phyloP scores from a whole-genome alignment of 2,797 vertebrate species.

The Hemibagrus guttatus region DNA sequence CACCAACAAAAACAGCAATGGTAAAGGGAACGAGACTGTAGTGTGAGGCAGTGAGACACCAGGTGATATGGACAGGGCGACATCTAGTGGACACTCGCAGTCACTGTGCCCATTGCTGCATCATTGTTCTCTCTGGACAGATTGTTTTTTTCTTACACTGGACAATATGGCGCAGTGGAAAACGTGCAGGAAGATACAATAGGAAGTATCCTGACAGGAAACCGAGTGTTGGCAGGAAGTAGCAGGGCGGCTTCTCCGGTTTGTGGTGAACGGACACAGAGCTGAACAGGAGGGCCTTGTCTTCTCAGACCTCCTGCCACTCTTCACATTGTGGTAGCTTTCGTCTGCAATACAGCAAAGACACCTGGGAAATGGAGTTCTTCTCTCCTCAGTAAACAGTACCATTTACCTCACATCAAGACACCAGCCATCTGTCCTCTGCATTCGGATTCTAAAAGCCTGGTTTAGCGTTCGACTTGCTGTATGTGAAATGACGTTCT shows the following conservation, averaged over 20 bases:
- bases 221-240: neutral
- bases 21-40: constrained; percentile 94
- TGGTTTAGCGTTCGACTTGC: neutral
- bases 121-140: constrained; percentile 15
- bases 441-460: constrained; percentile 11
- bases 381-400: constrained; percentile 50
- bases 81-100: constrained; percentile 29
- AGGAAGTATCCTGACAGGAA: constrained; percentile 7
- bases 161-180: constrained; percentile 14
- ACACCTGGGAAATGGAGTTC: constrained; percentile 63
- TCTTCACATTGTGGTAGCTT: constrained; percentile 43
- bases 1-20: constrained; percentile 83
- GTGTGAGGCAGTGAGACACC: constrained; percentile 73
- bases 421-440: constrained; percentile 13
- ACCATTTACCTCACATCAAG: constrained; percentile 52
- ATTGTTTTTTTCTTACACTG: constrained; percentile 23
- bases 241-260: neutral
- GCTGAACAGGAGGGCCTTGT: constrained; percentile 30
- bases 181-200: neutral
- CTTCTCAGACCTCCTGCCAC: constrained; percentile 49
- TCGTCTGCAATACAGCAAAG: constrained; percentile 50
- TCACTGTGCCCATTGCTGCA: neutral
- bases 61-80: constrained; percentile 1
- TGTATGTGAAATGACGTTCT: neutral
- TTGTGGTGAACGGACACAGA: constrained; percentile 14